phyloP scores from a whole-genome alignment of 2,113 vertebrate species.

The Seriola aureovittata region DNA sequence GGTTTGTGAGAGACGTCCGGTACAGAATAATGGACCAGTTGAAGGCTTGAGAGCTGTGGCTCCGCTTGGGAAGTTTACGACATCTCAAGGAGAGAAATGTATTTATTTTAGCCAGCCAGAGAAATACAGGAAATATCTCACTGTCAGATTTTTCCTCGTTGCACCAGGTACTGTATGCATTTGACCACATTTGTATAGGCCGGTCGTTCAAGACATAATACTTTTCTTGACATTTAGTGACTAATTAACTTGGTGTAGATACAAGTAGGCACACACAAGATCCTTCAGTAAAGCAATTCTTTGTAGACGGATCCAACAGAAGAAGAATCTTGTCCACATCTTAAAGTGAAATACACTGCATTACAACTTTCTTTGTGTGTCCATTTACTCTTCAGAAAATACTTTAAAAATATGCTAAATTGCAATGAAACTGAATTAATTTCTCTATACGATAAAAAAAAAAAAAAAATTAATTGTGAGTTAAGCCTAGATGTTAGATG shows the following conservation, averaged over 20 bases:
- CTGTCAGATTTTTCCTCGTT: slow-evolving; percentile 41
- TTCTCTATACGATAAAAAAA: neutral
- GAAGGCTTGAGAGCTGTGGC: slow-evolving; percentile 48
- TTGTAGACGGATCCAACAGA: neutral
- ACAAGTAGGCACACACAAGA: neutral
- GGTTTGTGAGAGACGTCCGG: slow-evolving; percentile 25
- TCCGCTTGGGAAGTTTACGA: slow-evolving; percentile 61
- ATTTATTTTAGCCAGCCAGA: slow-evolving; percentile 62
- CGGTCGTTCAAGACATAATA: slow-evolving; percentile 20
- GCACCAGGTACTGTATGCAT: slow-evolving; percentile 37
- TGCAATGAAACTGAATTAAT: neutral
- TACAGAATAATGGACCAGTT: slow-evolving; percentile 52
- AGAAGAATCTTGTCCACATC: neutral
- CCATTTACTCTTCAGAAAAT: neutral
- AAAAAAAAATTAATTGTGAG: neutral
- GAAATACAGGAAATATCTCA: slow-evolving; percentile 58
- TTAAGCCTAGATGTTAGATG: neutral
- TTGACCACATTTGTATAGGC: slow-evolving; percentile 48
- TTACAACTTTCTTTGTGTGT: neutral
- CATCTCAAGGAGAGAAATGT: slow-evolving; percentile 34
- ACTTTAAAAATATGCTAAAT: neutral
- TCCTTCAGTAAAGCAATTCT: neutral
- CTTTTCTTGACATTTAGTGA: slow-evolving; percentile 7
- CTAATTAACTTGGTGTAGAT: neutral
- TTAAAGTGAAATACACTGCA: neutral